Base-by-base conservation (phyloP, 2,113 vertebrate genomes). In the Bombycilla garrulus region DNA sequence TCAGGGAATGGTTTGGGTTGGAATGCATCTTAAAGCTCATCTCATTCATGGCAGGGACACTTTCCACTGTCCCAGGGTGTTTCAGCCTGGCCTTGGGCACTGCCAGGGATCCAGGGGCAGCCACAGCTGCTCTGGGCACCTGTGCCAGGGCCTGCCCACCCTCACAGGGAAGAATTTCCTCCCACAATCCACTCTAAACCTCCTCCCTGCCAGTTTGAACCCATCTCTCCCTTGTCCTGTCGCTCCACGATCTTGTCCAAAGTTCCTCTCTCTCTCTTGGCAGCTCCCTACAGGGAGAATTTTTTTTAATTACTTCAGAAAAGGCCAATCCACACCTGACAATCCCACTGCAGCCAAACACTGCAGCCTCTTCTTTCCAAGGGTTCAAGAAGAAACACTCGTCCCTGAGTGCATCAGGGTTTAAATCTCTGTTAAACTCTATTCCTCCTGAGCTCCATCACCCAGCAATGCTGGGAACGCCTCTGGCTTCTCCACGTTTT, bases 21-120 rank as follows among this genome's bases (percentile, higher is more conserved):
- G 54, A 61, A 82, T 3, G 14, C 5, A 54, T 8, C 21, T 25
- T 7, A 35, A 61, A 67, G 2, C 2, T 29, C 53, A 60, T 38
- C 38, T 5, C 12, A 17, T 67, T 10, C 86, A 33, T 9, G 19
- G 35, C 57, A 57, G 31, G 18, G 44, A 65, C 58, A 23, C 22
- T 10, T 65, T 7, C 44, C 51, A n/a, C 19, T 3, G 2, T 0
- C 23, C 45, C 53, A 53, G 26, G 36, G 0, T 66, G 77, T 45
- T 81, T 60, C 77, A 73, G 0, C 5, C 36, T 73, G 77, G 58
- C 44, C 38, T 29, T 20, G 38, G 0, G 7, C 69, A 53, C 0
- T 67, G 0, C 16, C 67, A 74, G 53, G 45, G 67, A n/a, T 45
- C 15, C 77, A 66, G 36, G 44, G 7, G 15, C 33, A 66, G 28